Percentiles rank a stretch among this genome's conserved stretches.
Evolutionary conservation across 2,888 invertebrate species (phyloP).

Genomic region (Ptilodon capucinus): DNA sequence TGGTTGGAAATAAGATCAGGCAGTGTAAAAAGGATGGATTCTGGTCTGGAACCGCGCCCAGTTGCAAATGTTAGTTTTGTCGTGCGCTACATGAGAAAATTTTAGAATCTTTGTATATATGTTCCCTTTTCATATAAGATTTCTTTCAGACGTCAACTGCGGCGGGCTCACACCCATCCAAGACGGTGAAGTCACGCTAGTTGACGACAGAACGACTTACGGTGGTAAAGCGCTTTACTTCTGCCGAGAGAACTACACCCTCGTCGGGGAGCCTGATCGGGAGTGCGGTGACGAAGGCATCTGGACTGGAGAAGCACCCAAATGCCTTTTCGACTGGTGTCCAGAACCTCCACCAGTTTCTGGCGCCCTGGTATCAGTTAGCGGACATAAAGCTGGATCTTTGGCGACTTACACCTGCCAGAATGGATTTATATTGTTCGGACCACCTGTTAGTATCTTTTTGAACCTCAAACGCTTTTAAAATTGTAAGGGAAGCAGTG

Average conservation of each 20-base stretch:
- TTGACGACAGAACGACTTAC: slow-evolving; percentile 89
- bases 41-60: slow-evolving; percentile 92
- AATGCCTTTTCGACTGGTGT: slow-evolving; percentile 94
- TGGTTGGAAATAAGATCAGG: slow-evolving; percentile 86
- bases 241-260: slow-evolving; percentile 93
- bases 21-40: slow-evolving; percentile 89
- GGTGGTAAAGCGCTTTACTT: slow-evolving; percentile 89
- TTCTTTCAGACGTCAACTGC: slow-evolving; percentile 90
- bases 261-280: slow-evolving; percentile 88
- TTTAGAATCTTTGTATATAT: too few relatives aligned
- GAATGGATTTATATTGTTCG: slow-evolving; percentile 92
- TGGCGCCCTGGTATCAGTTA: slow-evolving; percentile 87
- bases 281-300: slow-evolving; percentile 88
- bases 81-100: too few relatives aligned
- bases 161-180: slow-evolving; percentile 86
- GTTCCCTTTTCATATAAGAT: too few relatives aligned
- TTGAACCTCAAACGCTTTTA: too few relatives aligned
- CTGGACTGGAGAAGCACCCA: slow-evolving; percentile 91
- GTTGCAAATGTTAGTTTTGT: slow-evolving; percentile 93
- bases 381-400: slow-evolving; percentile 90
- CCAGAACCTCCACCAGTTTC: slow-evolving; percentile 90
- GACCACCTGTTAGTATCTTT: slow-evolving; percentile 85
- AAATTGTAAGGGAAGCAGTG: too few relatives aligned
- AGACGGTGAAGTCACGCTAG: slow-evolving; percentile 87
- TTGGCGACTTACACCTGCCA: slow-evolving; percentile 91